A percentile compares a stretch with the other conserved stretches of the same genome.
These are phyloP conservation scores for Fragum sueziense DNA, from an alignment of 2,888 invertebrate species.

Conservation along the genomic window DNA sequence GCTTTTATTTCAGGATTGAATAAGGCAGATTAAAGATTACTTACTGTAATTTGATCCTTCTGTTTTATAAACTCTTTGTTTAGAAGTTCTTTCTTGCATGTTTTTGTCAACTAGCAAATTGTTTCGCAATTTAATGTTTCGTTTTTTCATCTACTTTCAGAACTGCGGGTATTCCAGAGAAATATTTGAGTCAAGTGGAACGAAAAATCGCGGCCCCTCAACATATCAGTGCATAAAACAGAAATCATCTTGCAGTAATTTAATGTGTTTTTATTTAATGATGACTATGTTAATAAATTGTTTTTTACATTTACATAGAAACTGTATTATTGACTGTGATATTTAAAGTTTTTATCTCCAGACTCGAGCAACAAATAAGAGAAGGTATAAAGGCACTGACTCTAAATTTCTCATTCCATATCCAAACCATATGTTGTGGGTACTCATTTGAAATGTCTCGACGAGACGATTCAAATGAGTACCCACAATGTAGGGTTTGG, in stretches of 20 bases:
- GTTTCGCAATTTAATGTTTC: no score
- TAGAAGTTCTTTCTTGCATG: background rate
- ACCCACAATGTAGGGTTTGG: no score
- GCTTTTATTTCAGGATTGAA: no score
- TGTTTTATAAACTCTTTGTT: background rate
- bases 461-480: no score
- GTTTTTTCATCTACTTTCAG: slow-evolving; percentile 66
- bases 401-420: no score
- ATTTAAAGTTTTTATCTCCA: no score
- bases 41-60: background rate
- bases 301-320: background rate
- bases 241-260: background rate
- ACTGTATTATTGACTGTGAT: background rate
- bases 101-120: background rate
- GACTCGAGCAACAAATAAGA: no score
- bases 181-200: slow-evolving; percentile 82
- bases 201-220: slow-evolving; percentile 79
- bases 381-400: no score
- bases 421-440: no score
- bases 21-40: no score
- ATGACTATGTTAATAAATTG: background rate
- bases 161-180: slow-evolving; percentile 81
- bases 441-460: no score
- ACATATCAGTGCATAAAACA: slow-evolving; percentile 65
- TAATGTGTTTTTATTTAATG: background rate